Conservation (phyloP, 1,140 invertebrate species). For the Lasaia peninsularis region DNA sequence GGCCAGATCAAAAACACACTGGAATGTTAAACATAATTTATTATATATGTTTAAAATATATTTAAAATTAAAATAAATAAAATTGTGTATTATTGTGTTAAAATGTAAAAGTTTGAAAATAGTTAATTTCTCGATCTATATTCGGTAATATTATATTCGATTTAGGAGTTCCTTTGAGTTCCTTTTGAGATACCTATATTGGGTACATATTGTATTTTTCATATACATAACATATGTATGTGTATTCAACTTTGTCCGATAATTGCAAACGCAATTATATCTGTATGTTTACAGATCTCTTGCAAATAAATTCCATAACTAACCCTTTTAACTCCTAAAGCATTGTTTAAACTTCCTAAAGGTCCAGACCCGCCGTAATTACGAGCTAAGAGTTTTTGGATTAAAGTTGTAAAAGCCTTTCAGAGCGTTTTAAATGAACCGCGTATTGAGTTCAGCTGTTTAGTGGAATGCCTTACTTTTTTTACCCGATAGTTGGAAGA, state of each 20-base stretch:
- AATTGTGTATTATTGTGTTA: no score
- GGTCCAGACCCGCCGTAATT: slow-evolving; percentile 26
- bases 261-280: background rate
- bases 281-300: slow-evolving; percentile 19
- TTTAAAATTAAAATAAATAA: no score
- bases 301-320: slow-evolving; percentile 32
- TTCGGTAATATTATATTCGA: no score
- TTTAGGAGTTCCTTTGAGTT: no score
- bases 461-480: slow-evolving; percentile 2
- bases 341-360: slow-evolving; percentile 30
- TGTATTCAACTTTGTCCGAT: background rate
- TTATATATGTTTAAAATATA: no score
- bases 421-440: background rate
- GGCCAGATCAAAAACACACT: no score
- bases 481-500: background rate
- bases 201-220: no score
- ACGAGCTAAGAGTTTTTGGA: slow-evolving; percentile 15
- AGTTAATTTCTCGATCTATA: no score
- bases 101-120: no score
- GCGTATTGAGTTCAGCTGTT: background rate
- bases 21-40: no score
- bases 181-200: background rate
- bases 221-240: no score
- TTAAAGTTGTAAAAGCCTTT: slow-evolving; percentile 11
- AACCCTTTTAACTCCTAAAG: slow-evolving; percentile 29